A percentile compares a stretch with the other conserved stretches of the same genome.
Conservation (phyloP, 2,113 vertebrate species). For the Quiscalus mexicanus region DNA sequence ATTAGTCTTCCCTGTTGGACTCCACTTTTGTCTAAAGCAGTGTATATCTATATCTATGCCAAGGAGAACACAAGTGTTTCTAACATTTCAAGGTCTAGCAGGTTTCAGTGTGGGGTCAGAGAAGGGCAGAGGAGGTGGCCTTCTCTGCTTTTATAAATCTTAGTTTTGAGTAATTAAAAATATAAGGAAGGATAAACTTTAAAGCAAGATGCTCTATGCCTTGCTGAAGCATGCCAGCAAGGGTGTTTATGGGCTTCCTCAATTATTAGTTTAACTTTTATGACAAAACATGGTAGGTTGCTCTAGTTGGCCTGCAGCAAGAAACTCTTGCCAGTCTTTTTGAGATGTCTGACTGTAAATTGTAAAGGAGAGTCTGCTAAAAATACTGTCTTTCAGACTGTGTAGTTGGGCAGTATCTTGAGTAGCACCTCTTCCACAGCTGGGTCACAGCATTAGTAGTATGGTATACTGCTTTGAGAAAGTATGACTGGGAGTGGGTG, state of each 20-base stretch:
- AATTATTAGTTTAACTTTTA: neutral
- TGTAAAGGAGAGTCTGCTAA: neutral
- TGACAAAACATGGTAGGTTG: neutral
- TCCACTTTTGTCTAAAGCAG: neutral
- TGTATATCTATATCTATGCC: neutral
- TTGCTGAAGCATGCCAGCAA: neutral
- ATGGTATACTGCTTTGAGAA: neutral
- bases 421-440: neutral
- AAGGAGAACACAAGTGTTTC: neutral
- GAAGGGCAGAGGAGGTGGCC: neutral
- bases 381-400: neutral
- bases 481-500: neutral
- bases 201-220: neutral
- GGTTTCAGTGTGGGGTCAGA: neutral
- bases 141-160: neutral
- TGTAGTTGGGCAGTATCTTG: neutral
- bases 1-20: neutral
- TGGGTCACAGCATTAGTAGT: neutral
- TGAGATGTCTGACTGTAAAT: neutral
- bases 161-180: neutral
- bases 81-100: neutral
- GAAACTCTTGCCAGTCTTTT: neutral
- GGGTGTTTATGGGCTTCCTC: neutral
- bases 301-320: neutral
- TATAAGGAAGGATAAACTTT: neutral